phyloP scores from a whole-genome alignment of 2,888 invertebrate genomes.

The Folsomia candida region DNA sequence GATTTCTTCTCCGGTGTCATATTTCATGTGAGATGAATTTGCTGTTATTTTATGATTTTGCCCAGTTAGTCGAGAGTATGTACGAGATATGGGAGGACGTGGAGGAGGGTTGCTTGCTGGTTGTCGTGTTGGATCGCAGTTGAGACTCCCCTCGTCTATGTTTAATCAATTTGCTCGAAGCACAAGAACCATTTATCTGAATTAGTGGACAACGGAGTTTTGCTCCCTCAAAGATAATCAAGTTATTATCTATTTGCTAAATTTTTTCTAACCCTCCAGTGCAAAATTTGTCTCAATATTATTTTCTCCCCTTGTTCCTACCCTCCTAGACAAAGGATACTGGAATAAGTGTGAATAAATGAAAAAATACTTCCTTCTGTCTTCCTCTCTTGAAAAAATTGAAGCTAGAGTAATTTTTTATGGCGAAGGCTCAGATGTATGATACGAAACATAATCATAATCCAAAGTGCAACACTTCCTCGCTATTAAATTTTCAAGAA shows the following conservation, averaged over 20 bases:
- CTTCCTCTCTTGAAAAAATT: too few relatives aligned
- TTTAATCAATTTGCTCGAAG: constrained; percentile 51
- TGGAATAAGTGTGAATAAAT: too few relatives aligned
- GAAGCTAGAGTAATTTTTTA: background rate
- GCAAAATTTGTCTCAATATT: constrained; percentile 51
- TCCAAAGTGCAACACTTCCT: background rate
- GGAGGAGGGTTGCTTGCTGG: background rate
- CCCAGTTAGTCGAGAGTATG: background rate
- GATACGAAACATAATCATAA: background rate
- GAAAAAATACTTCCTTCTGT: too few relatives aligned
- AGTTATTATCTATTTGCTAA: constrained; percentile 46
- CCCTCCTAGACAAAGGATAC: too few relatives aligned
- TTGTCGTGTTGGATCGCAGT: background rate
- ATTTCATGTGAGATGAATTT: background rate
- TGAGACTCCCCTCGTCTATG: constrained; percentile 45
- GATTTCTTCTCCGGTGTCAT: background rate
- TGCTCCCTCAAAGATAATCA: constrained; percentile 18
- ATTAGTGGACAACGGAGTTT: constrained; percentile 51
- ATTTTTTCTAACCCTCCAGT: constrained; percentile 51
- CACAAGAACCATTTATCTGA: constrained; percentile 52
- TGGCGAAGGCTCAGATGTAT: background rate
- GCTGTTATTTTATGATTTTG: constrained; percentile 6
- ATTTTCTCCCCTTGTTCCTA: constrained; percentile 13
- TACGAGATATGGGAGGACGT: too few relatives aligned
- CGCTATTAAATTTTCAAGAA: background rate